phyloP scores from a whole-genome alignment of 2,888 invertebrate species.

The Xylota segnis region DNA sequence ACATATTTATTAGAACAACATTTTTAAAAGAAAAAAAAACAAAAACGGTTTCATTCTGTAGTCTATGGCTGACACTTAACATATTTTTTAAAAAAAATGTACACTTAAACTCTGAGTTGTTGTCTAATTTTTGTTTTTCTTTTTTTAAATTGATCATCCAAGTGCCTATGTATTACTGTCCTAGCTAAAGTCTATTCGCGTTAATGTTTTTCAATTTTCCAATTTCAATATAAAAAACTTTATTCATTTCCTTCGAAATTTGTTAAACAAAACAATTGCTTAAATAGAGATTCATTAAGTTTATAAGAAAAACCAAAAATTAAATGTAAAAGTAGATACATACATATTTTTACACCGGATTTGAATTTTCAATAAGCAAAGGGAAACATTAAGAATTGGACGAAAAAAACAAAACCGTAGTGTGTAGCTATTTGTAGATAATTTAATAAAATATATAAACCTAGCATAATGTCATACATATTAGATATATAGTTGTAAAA shows the following conservation, averaged over 20 bases:
- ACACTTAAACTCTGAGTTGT: conserved; percentile 15
- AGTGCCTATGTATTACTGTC: conserved; percentile 71
- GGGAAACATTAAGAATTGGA: conserved; percentile 27
- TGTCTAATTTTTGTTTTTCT: neutral
- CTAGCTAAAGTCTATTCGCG: conserved; percentile 59
- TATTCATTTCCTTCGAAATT: conserved; percentile 12
- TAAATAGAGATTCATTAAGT: conserved; percentile 11
- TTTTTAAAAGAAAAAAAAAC: conserved; percentile 13
- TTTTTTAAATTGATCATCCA: conserved; percentile 52
- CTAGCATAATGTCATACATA: conserved; percentile 5
- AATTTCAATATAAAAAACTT: conserved; percentile 11
- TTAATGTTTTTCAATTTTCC: conserved; percentile 29
- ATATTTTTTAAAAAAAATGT: conserved; percentile 48
- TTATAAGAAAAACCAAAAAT: conserved; percentile 6
- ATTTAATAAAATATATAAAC: conserved; percentile 44
- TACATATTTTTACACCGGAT: conserved; percentile 62
- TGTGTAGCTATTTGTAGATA: conserved; percentile 48
- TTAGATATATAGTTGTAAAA: conserved; percentile 13
- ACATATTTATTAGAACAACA: conserved; percentile 24
- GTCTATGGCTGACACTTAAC: conserved; percentile 37
- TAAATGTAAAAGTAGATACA: conserved; percentile 45
- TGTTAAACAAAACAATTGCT: neutral
- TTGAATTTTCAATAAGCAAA: conserved; percentile 44
- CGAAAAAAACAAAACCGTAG: conserved; percentile 2
- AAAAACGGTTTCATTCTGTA: conserved; percentile 64